A percentile compares a stretch with the other conserved stretches of the same genome.
Evolutionary conservation across 2,888 invertebrate genomes (phyloP).

Genomic region (Diarsia rubi): DNA sequence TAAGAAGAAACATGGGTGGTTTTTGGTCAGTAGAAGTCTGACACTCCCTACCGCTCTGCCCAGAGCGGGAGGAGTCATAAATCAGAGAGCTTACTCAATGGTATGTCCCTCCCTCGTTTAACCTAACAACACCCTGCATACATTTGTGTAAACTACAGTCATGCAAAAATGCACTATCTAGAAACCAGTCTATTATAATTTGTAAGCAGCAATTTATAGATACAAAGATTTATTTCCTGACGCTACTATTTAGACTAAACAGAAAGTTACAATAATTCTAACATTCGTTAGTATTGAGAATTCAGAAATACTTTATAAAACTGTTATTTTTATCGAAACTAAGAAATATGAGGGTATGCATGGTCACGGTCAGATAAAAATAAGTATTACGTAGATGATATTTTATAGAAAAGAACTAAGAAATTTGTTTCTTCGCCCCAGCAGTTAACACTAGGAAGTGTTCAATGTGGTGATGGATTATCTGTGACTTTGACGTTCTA

Average conservation of each 20-base stretch:
- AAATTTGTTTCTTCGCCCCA: background rate
- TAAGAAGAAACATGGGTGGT: no score
- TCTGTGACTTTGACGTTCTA: background rate
- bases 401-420: background rate
- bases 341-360: background rate
- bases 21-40: no score
- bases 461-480: background rate
- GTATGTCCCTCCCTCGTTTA: no score
- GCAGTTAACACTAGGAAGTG: background rate
- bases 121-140: background rate
- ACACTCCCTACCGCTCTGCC: no score
- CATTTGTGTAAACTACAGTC: background rate
- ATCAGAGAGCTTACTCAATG: no score
- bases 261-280: slow-evolving; percentile 13
- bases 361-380: slow-evolving; percentile 1
- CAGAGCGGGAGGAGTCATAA: no score
- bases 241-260: slow-evolving; percentile 23
- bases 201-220: slow-evolving; percentile 1
- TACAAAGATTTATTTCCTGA: slow-evolving; percentile 6
- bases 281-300: background rate
- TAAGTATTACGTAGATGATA: background rate
- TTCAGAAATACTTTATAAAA: slow-evolving; percentile 1
- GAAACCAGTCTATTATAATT: slow-evolving; percentile 10
- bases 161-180: background rate
- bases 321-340: slow-evolving; percentile 6